phyloP scores from a whole-genome alignment of 1,140 invertebrate genomes.

The Aphaenogaster ashmeadi region DNA sequence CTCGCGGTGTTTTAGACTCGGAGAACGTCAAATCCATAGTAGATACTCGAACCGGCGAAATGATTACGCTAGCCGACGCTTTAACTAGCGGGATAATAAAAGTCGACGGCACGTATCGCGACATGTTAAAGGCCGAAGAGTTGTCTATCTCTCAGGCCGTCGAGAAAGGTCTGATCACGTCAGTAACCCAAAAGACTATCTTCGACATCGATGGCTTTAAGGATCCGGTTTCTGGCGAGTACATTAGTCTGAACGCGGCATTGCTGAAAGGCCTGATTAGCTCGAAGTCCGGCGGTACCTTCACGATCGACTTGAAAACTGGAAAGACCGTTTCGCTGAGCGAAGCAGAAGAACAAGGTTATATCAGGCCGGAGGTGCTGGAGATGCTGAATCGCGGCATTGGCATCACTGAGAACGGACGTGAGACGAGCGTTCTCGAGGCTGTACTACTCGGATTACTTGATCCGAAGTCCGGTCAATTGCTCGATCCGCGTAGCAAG shows the following conservation, averaged over 20 bases:
- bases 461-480: conserved; percentile 94
- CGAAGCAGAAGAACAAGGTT: conserved; percentile 90
- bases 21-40: conserved; percentile 94
- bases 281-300: conserved; percentile 91
- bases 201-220: conserved; percentile 97
- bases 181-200: conserved; percentile 94
- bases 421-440: conserved; percentile 94
- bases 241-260: conserved; percentile 95
- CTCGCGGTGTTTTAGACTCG: conserved; percentile 94
- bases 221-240: conserved; percentile 93
- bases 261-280: conserved; percentile 92
- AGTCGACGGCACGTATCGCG: conserved; percentile 91
- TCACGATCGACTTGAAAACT: conserved; percentile 92
- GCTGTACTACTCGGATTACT: conserved; percentile 94
- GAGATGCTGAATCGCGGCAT: conserved; percentile 94
- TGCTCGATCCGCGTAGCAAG: conserved; percentile 93
- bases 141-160: conserved; percentile 94
- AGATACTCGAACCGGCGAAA: conserved; percentile 92
- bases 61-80: conserved; percentile 95
- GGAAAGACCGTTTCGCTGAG: conserved; percentile 92
- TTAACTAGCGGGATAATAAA: conserved; percentile 93
- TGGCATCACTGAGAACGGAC: conserved; percentile 92
- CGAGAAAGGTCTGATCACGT: conserved; percentile 95
- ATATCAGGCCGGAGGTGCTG: conserved; percentile 92
- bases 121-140: conserved; percentile 91